Base-by-base conservation (phyloP, 1,140 invertebrate species). In the Tetraneura akinire region DNA sequence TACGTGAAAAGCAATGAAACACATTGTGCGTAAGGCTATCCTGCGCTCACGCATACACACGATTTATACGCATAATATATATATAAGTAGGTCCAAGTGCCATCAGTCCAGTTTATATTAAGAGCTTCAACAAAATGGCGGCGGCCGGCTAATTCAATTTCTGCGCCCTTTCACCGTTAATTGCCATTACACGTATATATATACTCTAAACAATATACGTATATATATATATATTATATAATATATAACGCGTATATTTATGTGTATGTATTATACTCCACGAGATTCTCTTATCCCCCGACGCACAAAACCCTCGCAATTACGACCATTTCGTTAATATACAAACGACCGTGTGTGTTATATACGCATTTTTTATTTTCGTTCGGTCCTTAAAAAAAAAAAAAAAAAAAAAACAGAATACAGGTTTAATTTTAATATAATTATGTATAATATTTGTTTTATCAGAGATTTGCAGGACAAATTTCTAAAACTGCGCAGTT, bases 141-240 rank as follows among this genome's bases (percentile, higher is more conserved):
- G 66, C 42, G 42, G 42, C 21, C 66, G 42, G 66, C 42, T 68
- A 68, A 68, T 68, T 68, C 66, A 26, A 68, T 68, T 68, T 14
- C 13, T 21, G 42, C n/a, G 66, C 21, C 66, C 66, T 68, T 68
- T 68, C 66, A 68, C 66, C 66, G 42, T 68, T 68, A 68, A 68
- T 68, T 68, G 66, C 66, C 66, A 47, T 68, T 68, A 68, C 66
- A n/a, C n/a, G n/a, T n/a, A n/a, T n/a, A n/a, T n/a, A n/a, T n/a
- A 68, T 21, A 45, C 66, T 68, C 37, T 21, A 68, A 68, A 68
- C 66, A 68, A 68, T 68, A 68, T 47, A 68, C 66, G 45, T 18
- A 21, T 21, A n/a, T 11, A 57, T 57, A 57, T 26, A 32, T 37
- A 8, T n/a, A 42, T 4, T 37, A 37, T 37, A 37, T 37, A 37